These are phyloP conservation scores for Ypsolopha sequella DNA, from an alignment of 2,888 invertebrate genomes.

Conservation along the genomic window DNA sequence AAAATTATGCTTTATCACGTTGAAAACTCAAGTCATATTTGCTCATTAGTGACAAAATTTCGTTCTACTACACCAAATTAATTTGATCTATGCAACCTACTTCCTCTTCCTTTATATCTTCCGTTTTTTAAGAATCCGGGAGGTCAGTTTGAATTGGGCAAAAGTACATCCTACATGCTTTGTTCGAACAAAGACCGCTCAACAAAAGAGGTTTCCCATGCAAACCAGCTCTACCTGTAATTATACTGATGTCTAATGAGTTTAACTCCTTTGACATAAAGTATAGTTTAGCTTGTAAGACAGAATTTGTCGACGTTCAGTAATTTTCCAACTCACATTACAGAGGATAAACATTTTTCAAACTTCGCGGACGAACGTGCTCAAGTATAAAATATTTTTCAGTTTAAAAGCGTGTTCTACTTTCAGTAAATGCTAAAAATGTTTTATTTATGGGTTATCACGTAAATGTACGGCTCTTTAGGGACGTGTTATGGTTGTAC, in stretches of 20 bases:
- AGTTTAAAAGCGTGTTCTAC: too few relatives aligned
- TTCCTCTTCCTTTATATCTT: background rate
- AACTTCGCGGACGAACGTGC: background rate
- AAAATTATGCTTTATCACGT: slow-evolving; percentile 1
- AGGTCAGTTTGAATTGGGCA: background rate
- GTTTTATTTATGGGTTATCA: too few relatives aligned
- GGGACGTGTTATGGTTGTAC: too few relatives aligned
- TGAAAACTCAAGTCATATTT: slow-evolving; percentile 1
- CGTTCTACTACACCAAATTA: background rate
- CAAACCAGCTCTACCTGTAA: background rate
- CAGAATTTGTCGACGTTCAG: too few relatives aligned
- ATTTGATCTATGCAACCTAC: background rate
- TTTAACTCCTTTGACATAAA: background rate
- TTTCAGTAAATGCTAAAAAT: too few relatives aligned
- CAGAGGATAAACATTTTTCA: background rate
- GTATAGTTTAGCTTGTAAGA: too few relatives aligned
- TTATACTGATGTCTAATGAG: background rate
- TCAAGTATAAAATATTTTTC: too few relatives aligned
- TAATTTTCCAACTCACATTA: background rate
- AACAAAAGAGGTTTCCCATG: background rate
- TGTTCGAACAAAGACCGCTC: background rate
- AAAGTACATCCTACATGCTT: background rate
- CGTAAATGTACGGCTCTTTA: too few relatives aligned
- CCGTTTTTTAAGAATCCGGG: background rate
- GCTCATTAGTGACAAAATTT: slow-evolving; percentile 2